A percentile compares a stretch with the other conserved stretches of the same genome.
Evolutionary conservation across 2,888 invertebrate genomes (phyloP).

Genomic region (Hyposoter dolosus): DNA sequence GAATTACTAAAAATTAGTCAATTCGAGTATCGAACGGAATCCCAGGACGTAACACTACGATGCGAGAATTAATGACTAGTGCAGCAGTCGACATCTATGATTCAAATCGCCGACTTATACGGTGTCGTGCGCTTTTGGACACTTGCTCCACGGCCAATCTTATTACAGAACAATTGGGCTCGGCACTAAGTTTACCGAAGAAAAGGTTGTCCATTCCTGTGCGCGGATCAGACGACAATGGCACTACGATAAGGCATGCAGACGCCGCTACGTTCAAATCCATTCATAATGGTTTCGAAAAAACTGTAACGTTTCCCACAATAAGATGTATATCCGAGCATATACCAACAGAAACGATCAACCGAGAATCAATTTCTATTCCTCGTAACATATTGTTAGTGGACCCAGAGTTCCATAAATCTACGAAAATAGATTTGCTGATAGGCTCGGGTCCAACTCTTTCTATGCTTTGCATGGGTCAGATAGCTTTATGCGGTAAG

Average conservation of each 20-base stretch:
- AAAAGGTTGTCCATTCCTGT: conserved; percentile 3
- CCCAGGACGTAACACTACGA: too few relatives aligned
- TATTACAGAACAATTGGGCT: conserved; percentile 13
- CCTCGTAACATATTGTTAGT: not conserved
- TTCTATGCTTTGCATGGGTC: not conserved
- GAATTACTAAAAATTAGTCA: too few relatives aligned
- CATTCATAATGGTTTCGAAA: not conserved
- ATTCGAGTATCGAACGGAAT: too few relatives aligned
- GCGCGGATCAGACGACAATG: not conserved
- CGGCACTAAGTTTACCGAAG: not conserved
- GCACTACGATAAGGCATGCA: not conserved
- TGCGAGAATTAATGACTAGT: conserved; percentile 26
- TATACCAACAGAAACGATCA: not conserved
- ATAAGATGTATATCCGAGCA: not conserved
- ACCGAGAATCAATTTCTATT: not conserved
- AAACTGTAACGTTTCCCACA: not conserved
- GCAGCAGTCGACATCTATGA: conserved; percentile 24
- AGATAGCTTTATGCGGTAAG: not conserved
- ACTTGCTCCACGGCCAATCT: conserved; percentile 34
- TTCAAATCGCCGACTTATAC: not conserved
- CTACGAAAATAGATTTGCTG: not conserved
- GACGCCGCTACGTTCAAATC: not conserved
- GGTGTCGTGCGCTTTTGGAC: conserved; percentile 9
- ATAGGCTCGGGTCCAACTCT: not conserved
- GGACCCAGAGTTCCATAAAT: not conserved